Base-by-base conservation (phyloP, 2,888 invertebrate genomes). In the Melangyna quadrimaculata region DNA sequence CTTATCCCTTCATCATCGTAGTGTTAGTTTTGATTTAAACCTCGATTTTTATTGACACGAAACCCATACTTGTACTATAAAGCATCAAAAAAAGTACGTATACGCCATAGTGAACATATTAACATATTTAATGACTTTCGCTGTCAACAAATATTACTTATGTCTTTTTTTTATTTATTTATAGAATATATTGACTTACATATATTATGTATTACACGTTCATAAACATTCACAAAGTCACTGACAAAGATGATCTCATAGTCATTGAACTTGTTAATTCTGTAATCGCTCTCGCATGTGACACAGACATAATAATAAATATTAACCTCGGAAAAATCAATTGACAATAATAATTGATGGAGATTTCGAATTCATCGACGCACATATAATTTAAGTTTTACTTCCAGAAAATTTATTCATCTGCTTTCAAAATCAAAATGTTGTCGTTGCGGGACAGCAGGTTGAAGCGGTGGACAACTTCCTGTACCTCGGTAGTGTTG, bases 51-150 rank as follows among this genome's bases (percentile, higher is more conserved):
- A 2, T 40, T 7, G 3, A 0, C 17, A 40, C 5, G 5, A 40
- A n/a, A 7, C 1, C 3, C n/a, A n/a, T 17, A 17, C 35, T 35
- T 40, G n/a, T 10, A n/a, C n/a, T 9, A 14, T 7, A n/a, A 40
- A n/a, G n/a, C 1, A 9, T 6, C 9, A 17, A 22, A 17, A 40
- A 61, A 24, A 40, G 4, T 24, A 61, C 37, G 37, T 24, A 61
- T 61, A 61, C 61, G 61, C 61, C 61, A 40, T 5, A 61, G 61
- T 61, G 61, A n/a, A 37, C 61, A 61, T n/a, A 6, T 32, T 32
- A 0, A 32, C 1, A 35, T 0, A 37, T n/a, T n/a, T n/a, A 14
- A 37, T 37, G n/a, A 14, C 0, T n/a, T 14, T 6, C n/a, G n/a
- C n/a, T n/a, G n/a, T 0, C 6, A 14, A 1, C 6, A 12, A 3